These are phyloP conservation scores for Myotis lucifugus DNA, from an alignment of 2,113 vertebrate species.

Conservation along the genomic window DNA sequence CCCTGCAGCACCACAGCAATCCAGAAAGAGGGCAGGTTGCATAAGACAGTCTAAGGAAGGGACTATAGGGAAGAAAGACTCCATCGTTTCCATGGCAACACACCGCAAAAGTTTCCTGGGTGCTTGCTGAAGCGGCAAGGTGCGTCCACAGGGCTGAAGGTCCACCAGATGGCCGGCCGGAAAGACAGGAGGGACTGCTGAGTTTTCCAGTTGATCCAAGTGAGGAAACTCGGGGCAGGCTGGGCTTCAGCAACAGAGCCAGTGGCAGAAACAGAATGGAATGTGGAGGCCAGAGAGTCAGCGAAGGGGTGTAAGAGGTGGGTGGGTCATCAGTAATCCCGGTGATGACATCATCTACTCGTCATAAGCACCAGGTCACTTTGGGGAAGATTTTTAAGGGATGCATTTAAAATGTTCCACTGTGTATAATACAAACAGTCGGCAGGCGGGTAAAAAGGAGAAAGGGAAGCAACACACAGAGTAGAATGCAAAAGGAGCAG, in stretches of 20 bases:
- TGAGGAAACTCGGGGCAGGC: neutral
- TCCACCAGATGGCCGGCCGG: neutral
- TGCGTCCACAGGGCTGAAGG: neutral
- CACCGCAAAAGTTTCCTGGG: slow-evolving; percentile 61
- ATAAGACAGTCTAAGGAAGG: slow-evolving; percentile 69
- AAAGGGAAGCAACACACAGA: slow-evolving; percentile 50
- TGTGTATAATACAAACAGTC: slow-evolving; percentile 52
- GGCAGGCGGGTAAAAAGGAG: slow-evolving; percentile 53
- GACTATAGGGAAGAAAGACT: slow-evolving; percentile 63
- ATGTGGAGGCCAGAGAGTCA: neutral
- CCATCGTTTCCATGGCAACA: slow-evolving; percentile 74
- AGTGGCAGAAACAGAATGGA: neutral
- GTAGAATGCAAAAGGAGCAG: neutral
- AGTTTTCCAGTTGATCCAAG: neutral
- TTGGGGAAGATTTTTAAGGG: slow-evolving; percentile 64
- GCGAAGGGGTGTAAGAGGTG: neutral
- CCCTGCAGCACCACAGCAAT: slow-evolving; percentile 59
- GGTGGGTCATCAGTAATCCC: neutral
- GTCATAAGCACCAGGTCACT: slow-evolving; percentile 69
- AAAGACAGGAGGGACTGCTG: neutral
- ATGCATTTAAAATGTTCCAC: neutral
- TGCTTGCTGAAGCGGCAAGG: slow-evolving; percentile 61
- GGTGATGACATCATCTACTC: neutral
- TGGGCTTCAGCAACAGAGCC: neutral
- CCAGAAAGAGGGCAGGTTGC: slow-evolving; percentile 68